Evolutionary conservation across 2,888 invertebrate genomes (phyloP), one percentile per base, ranked within the genome.

Genomic region (Bimastos eiseni): DNA sequence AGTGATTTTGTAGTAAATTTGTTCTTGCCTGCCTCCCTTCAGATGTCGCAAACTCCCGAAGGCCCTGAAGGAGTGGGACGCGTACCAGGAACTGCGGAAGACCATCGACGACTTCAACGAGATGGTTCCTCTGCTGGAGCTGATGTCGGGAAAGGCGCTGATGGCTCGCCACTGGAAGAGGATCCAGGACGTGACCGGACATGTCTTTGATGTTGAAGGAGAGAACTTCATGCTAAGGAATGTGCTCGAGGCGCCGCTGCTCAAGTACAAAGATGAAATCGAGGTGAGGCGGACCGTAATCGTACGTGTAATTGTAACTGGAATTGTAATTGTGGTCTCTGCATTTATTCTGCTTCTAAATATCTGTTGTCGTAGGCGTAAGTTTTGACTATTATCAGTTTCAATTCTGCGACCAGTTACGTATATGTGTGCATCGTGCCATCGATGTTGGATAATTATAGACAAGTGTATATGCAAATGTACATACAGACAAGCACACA

Each of bases 81-180:
- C 98, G 0, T 98, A 96, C 94, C 96, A 97, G 90, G 98, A 97
- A 93, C 95, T 98, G 91, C 98, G 97, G 94, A 97, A 97, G 92
- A 98, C 97, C 95, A 98, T 98, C 92, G 98, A 98, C 93, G 98
- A 98, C 94, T 98, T 98, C 94, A 98, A 97, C 94, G 97, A 98
- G 94, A 97, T 97, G 21, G 97, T 97, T 94, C 98, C 98, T 0
- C 94, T 98, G 70, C 95, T 98, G 49, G 97, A 98, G 94, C 93
- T 98, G 92, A 98, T 98, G 98, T 97, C 97, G 6, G 97, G 97
- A 93, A 97, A 97, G 94, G 96, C 97, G 1, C 97, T 97, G 97
- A 97, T 97, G 94, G 96, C 97, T 15, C 96, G 97, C 11, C 97
- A 97, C 94, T 97, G 97, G 97, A 96, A 96, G 90, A 95, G 96